phyloP scores from a whole-genome alignment of 2,797 vertebrate genomes.

The Onychomys torridus region DNA sequence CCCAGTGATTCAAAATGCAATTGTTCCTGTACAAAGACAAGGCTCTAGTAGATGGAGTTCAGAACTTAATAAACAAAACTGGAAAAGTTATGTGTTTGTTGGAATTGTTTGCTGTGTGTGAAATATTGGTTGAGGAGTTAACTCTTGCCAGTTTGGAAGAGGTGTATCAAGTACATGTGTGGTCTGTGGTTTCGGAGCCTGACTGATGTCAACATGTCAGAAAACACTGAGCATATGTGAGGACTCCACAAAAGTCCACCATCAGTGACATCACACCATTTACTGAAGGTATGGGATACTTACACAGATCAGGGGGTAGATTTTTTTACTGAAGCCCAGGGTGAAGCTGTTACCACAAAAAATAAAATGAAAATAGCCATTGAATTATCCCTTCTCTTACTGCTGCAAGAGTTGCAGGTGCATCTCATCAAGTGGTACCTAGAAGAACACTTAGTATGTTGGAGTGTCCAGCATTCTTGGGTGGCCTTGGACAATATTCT shows the following conservation, averaged over 20 bases:
- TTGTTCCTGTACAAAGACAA: background rate
- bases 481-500: background rate
- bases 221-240: background rate
- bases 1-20: background rate
- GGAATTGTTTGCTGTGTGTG: background rate
- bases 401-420: background rate
- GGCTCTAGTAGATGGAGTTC: background rate
- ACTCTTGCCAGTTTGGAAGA: background rate
- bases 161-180: background rate
- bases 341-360: background rate
- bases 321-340: background rate
- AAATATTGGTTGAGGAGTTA: background rate
- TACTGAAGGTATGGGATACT: background rate
- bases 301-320: no score
- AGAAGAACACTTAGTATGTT: no score
- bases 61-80: background rate
- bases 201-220: background rate
- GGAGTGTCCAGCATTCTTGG: rapidly evolving
- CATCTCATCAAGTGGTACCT: no score
- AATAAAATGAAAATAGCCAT: background rate
- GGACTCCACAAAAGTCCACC: background rate
- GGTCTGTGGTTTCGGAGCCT: background rate
- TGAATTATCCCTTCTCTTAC: background rate
- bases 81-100: background rate
- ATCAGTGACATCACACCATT: background rate